A percentile compares a stretch with the other conserved stretches of the same genome.
These are phyloP conservation scores for Tipula helvola DNA, from an alignment of 2,888 invertebrate genomes.

Conservation along the genomic window DNA sequence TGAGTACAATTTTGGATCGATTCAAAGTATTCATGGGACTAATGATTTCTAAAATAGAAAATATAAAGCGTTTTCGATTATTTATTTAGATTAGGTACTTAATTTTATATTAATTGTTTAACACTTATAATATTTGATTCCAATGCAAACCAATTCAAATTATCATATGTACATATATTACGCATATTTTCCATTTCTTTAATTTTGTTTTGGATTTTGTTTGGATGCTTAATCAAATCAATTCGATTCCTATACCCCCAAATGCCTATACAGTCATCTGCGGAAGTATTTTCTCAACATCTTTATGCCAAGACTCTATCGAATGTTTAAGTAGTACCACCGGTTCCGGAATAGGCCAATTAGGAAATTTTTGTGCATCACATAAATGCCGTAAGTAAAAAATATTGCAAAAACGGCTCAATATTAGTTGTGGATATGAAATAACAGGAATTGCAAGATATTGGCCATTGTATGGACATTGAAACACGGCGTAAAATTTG, in stretches of 20 bases:
- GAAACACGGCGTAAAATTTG: conserved; percentile 91
- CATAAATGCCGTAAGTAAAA: conserved; percentile 96
- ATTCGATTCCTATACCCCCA: conserved; percentile 66
- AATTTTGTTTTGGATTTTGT: no score
- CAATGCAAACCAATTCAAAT: no score
- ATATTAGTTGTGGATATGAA: conserved; percentile 83
- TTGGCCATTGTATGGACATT: conserved; percentile 91
- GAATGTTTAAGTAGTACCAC: conserved; percentile 88
- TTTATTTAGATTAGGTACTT: no score
- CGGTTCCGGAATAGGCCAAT: conserved; percentile 95
- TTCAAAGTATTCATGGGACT: no score
- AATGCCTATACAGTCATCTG: conserved; percentile 94
- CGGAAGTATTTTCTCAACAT: conserved; percentile 97
- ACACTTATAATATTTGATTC: no score
- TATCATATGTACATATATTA: no score
- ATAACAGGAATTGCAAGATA: conserved; percentile 91
- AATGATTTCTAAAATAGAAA: no score
- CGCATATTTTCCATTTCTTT: no score
- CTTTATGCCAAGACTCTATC: conserved; percentile 91
- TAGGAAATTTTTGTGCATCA: conserved; percentile 78
- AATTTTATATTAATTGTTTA: no score
- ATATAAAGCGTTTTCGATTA: no score
- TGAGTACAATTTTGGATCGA: no score
- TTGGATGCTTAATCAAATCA: conserved; percentile 43
- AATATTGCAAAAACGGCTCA: conserved; percentile 96